Conservation (phyloP, 92 coral and sea anemone species). For the Scolanthus callimorphus region DNA sequence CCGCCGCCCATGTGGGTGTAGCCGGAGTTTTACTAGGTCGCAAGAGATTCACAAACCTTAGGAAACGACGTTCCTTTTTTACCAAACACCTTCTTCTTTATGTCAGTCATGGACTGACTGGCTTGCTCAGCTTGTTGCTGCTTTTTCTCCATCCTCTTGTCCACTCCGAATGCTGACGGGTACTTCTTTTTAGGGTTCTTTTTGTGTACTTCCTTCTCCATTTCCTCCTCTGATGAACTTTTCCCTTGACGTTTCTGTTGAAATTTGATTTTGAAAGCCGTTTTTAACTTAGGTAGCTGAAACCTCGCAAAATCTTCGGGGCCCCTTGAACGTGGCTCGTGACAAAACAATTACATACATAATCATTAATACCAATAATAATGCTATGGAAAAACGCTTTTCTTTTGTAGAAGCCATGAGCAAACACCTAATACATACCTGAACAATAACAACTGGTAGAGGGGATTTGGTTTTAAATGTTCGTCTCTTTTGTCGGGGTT, state of each 20-base stretch:
- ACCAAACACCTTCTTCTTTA: conserved; percentile 31
- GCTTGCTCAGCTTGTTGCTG: background rate
- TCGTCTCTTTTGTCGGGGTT: background rate
- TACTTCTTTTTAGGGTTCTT: conserved; percentile 23
- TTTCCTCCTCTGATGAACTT: conserved; percentile 7
- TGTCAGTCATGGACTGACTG: conserved; percentile 10
- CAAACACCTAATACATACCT: too few relatives aligned
- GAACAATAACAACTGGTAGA: conserved; percentile 24
- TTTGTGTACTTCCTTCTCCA: background rate
- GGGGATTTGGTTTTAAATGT: conserved; percentile 13
- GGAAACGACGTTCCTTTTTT: conserved; percentile 11
- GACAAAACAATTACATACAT: too few relatives aligned
- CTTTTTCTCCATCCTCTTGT: conserved; percentile 27
- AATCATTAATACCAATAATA: too few relatives aligned
- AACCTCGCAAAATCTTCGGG: too few relatives aligned
- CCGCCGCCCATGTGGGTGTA: background rate
- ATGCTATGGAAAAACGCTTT: too few relatives aligned
- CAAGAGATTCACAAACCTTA: conserved; percentile 1
- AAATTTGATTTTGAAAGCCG: too few relatives aligned
- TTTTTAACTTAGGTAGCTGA: too few relatives aligned
- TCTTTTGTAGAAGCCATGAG: too few relatives aligned
- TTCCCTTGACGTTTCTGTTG: background rate
- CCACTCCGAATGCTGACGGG: conserved; percentile 30
- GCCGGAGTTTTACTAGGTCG: background rate
- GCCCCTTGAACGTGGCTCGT: too few relatives aligned